Base-by-base conservation (phyloP, 2,888 invertebrate species). In the Folsomia candida region DNA sequence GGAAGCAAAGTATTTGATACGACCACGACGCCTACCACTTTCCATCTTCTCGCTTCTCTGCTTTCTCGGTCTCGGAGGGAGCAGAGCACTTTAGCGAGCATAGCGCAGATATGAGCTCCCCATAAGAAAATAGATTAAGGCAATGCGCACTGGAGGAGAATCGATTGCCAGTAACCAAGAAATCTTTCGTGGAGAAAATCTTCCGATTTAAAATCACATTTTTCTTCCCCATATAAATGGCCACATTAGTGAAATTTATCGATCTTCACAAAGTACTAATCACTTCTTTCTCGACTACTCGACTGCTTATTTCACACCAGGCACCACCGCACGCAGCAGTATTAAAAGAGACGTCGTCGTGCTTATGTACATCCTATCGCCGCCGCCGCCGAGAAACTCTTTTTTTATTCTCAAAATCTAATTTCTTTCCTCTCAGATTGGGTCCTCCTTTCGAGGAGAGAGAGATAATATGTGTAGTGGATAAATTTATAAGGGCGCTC, bases 161-260 rank as follows among this genome's bases (percentile, higher is more conserved):
- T 78, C 78, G 78, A 78, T 78, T 71, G 72, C 54, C 47, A 47
- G 63, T 59, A 63, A 64, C 27, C 28, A 71, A 67, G 71, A 76
- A 76, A 78, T 73, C 75, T 71, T 68, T 71, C 58, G 72, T 61
- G 75, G 75, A 77, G 72, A 76, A 77, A 75, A 75, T 77, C 77
- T 78, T 69, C 73, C 72, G 76, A 78, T 76, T 78, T 78, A 78
- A 78, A 78, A 75, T 74, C 75, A 71, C 76, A 76, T 78, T 78
- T 78, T 76, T 78, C 75, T 76, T 73, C 74, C 76, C 76, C 76
- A 78, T 78, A 76, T 75, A 76, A 78, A 76, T 76, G 76, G 75
- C 68, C 66, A 75, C 78, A 78, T 78, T 78, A 78, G 37, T 37
- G 74, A 76, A 78, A 78, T 78, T 78, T 78, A 78, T 78, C 74